Evolutionary conservation across 2,797 vertebrate genomes (phyloP), one percentile per base, ranked within the genome.

Genomic region (Hippoglossus hippoglossus): DNA sequence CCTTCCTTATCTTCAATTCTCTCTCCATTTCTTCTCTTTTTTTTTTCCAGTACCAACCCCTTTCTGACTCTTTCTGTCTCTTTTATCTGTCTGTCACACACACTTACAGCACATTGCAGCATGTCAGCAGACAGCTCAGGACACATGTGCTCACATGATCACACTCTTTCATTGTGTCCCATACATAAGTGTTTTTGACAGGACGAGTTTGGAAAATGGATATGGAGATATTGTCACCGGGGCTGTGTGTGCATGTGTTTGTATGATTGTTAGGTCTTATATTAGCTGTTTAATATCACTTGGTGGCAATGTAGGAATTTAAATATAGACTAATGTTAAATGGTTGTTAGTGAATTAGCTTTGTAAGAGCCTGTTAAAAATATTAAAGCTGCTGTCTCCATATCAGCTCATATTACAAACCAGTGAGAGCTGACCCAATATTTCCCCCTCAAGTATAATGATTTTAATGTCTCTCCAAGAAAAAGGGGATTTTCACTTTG

Each of bases 121-220:
- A 67, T 52, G 77, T 91, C 82, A 84, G 79, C 88, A 85, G 70
- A 79, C 76, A 71, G 81, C 68, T 67, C 65, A 7, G 66, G 52
- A 87, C 80, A 88, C 81, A 83, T 74, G 75, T 66, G 75, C 63
- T 86, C 67, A 59, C 82, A 88, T 63, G 63, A 55, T 80, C 60
- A 74, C 78, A 63, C 76, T 67, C 64, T 64, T 62, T 61, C 36
- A 39, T 39, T 39, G 52, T 12, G 13, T 76, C 47, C 7, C n/a
- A 18, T 61, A 47, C 55, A 55, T 61, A 57, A 84, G 68, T 51
- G 64, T 75, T 60, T 81, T 62, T 82, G 83, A 87, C 73, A 73
- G 47, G 53, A 57, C 2, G n/a, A 55, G 55, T 83, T 83, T 87
- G 81, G 77, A 79, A 75, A 75, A 65, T 5, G 21, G 36, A 36